Conservation (phyloP, 2,888 invertebrate genomes). For the Sabatieria punctata region DNA sequence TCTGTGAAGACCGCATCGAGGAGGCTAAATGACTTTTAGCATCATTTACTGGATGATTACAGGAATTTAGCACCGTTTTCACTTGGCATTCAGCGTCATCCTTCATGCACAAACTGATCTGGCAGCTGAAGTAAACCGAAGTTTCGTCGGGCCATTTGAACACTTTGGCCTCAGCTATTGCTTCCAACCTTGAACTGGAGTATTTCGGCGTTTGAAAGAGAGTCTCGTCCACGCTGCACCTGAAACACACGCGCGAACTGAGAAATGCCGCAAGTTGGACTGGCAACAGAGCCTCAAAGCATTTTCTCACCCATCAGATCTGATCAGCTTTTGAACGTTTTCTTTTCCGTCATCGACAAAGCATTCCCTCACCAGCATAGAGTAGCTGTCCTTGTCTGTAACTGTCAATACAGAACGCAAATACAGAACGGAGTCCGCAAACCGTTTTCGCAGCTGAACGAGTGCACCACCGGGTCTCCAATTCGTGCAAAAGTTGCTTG, state of each 20-base stretch:
- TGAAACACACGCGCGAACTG: too few relatives aligned
- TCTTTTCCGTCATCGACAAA: conserved; percentile 10
- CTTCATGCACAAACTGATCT: conserved; percentile 8
- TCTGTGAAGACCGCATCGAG: too few relatives aligned
- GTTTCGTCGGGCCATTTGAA: conserved; percentile 12
- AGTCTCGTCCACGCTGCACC: conserved; percentile 2
- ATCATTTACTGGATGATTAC: too few relatives aligned
- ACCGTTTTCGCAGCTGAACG: conserved; percentile 10
- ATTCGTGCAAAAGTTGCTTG: conserved; percentile 7
- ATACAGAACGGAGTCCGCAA: too few relatives aligned
- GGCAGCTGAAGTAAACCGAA: conserved; percentile 10
- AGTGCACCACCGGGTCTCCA: conserved; percentile 10
- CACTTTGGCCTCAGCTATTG: conserved; percentile 7
- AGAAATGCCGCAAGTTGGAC: too few relatives aligned
- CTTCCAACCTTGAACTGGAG: neutral
- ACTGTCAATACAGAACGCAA: too few relatives aligned
- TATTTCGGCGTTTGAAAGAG: conserved; percentile 8
- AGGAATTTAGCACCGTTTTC: too few relatives aligned
- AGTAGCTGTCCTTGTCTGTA: conserved; percentile 5
- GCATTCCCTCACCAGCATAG: conserved; percentile 10
- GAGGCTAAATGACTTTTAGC: too few relatives aligned
- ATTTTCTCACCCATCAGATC: conserved; percentile 7
- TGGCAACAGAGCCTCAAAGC: too few relatives aligned
- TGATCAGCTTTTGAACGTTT: conserved; percentile 5
- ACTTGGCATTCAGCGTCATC: conserved; percentile 7